phyloP scores from a whole-genome alignment of 2,113 vertebrate species.

The Amazona vittata region DNA sequence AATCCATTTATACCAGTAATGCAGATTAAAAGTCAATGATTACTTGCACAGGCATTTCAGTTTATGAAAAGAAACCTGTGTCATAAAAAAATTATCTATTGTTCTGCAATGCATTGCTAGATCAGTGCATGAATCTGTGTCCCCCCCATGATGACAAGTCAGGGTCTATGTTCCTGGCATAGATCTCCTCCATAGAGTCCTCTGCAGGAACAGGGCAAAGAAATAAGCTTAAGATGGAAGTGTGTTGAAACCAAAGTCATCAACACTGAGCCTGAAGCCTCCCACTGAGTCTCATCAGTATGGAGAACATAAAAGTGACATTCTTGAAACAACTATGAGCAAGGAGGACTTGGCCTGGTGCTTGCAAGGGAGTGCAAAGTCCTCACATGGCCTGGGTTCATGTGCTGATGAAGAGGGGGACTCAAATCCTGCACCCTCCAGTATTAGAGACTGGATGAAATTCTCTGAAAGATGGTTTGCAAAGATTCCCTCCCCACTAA shows the following conservation, averaged over 20 bases:
- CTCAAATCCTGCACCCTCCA: background rate
- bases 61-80: background rate
- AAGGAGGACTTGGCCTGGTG: background rate
- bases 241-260: background rate
- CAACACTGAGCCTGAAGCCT: background rate
- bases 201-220: background rate
- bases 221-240: background rate
- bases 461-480: background rate
- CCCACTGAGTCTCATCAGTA: background rate
- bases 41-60: slow-evolving; percentile 50
- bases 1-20: slow-evolving; percentile 50
- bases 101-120: background rate
- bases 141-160: background rate
- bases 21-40: slow-evolving; percentile 62
- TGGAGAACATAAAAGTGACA: background rate
- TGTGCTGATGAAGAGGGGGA: background rate
- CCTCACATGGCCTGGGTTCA: rapidly evolving
- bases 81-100: background rate
- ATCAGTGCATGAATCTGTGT: background rate
- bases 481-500: background rate
- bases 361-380: background rate
- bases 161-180: background rate
- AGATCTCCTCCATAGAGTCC: background rate
- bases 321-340: background rate
- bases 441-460: background rate